A percentile compares a stretch with the other conserved stretches of the same genome.
phyloP scores from a whole-genome alignment of 2,888 invertebrate species.

The Nomada lathburiana region DNA sequence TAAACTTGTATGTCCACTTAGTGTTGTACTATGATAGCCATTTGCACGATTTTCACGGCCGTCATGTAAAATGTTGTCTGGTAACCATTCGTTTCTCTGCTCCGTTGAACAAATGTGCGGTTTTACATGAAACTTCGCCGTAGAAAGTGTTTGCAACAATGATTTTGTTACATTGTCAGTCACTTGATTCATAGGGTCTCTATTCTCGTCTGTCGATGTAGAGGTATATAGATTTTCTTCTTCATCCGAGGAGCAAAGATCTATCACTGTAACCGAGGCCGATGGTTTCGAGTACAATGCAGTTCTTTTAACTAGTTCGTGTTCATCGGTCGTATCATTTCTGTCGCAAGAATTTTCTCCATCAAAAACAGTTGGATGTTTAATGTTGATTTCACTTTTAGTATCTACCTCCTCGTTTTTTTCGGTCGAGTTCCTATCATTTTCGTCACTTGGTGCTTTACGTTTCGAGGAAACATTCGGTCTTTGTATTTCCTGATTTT shows the following conservation, averaged over 20 bases:
- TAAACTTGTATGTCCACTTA: slow-evolving; percentile 60
- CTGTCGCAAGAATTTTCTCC: slow-evolving; percentile 3
- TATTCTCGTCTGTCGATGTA: slow-evolving; percentile 74
- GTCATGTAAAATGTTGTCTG: slow-evolving; percentile 60
- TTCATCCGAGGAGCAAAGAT: slow-evolving; percentile 89
- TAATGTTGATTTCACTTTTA: slow-evolving; percentile 20
- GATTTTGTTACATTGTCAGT: slow-evolving; percentile 42
- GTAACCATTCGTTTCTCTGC: slow-evolving; percentile 70
- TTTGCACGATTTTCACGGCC: slow-evolving; percentile 51
- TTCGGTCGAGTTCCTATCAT: slow-evolving; percentile 64
- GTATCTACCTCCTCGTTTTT: slow-evolving; percentile 42
- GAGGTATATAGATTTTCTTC: slow-evolving; percentile 83
- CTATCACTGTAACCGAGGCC: slow-evolving; percentile 84
- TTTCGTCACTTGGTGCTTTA: slow-evolving; percentile 66
- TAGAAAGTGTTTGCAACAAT: slow-evolving; percentile 62
- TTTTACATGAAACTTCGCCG: slow-evolving; percentile 69
- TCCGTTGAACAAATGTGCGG: slow-evolving; percentile 71
- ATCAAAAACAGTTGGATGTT: slow-evolving; percentile 14
- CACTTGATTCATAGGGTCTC: slow-evolving; percentile 69
- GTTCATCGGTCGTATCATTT: not conserved
- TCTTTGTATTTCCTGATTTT: slow-evolving; percentile 28
- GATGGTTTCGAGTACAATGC: slow-evolving; percentile 21
- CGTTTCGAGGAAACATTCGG: slow-evolving; percentile 57
- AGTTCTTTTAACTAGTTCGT: slow-evolving; percentile 29
- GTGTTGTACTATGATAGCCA: slow-evolving; percentile 55